Evolutionary conservation across 2,888 invertebrate genomes (phyloP).

Genomic region (Agrilus cyanescens): DNA sequence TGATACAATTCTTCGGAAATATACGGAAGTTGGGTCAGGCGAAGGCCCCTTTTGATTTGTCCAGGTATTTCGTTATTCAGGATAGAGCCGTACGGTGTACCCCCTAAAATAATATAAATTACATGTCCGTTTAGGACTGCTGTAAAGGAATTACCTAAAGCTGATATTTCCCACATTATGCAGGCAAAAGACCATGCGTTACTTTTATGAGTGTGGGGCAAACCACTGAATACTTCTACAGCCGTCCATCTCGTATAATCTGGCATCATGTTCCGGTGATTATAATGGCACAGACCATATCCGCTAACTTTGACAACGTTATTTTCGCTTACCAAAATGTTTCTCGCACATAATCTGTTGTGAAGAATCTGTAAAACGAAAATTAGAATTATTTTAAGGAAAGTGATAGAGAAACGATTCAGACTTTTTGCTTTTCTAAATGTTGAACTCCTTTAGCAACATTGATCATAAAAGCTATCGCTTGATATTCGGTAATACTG

Average conservation of each 20-base stretch:
- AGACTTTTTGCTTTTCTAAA: conserved; percentile 48
- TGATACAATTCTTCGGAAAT: conserved; percentile 72
- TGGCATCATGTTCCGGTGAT: conserved; percentile 49
- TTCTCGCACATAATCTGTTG: conserved; percentile 60
- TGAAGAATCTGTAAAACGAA: conserved; percentile 47
- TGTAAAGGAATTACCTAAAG: conserved; percentile 43
- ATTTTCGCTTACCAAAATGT: conserved; percentile 52
- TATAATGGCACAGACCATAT: conserved; percentile 61
- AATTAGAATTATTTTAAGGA: neutral
- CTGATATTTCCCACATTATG: conserved; percentile 70
- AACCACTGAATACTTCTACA: conserved; percentile 61
- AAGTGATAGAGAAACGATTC: conserved; percentile 5
- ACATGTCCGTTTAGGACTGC: neutral
- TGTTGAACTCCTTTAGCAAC: conserved; percentile 63
- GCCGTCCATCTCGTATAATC: conserved; percentile 73
- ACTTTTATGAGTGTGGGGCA: conserved; percentile 55
- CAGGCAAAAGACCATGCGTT: conserved; percentile 79
- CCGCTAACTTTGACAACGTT: conserved; percentile 62
- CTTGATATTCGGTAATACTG: conserved; percentile 47
- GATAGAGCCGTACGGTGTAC: conserved; percentile 65
- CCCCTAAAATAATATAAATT: conserved; percentile 35
- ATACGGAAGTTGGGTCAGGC: conserved; percentile 62
- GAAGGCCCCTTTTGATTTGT: conserved; percentile 55
- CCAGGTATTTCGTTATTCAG: conserved; percentile 53
- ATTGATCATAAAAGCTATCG: conserved; percentile 53